phyloP scores from a whole-genome alignment of 2,888 invertebrate genomes.

The Heliconius erato region DNA sequence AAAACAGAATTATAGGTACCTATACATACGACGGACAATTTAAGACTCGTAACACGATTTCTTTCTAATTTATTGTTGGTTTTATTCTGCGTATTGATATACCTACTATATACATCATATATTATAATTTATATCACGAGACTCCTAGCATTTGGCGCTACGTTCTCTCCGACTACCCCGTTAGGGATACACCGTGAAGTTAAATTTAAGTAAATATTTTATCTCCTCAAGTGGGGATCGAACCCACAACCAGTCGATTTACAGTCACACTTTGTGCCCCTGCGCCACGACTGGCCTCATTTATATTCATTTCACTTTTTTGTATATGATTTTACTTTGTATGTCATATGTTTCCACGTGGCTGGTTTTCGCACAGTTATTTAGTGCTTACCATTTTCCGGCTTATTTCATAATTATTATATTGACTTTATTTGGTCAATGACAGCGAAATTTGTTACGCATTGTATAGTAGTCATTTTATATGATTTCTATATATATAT shows the following conservation, averaged over 20 bases:
- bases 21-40: not conserved
- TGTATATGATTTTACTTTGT: not conserved
- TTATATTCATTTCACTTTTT: too few species aligned
- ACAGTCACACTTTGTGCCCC: too few species aligned
- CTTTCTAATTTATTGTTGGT: not conserved
- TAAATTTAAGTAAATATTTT: too few species aligned
- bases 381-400: not conserved
- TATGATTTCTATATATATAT: too few species aligned
- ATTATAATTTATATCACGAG: not conserved
- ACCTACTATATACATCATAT: not conserved
- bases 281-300: too few species aligned
- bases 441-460: not conserved
- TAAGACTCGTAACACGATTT: not conserved
- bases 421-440: not conserved
- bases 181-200: too few species aligned
- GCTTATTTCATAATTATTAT: not conserved
- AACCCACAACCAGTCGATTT: too few species aligned
- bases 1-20: slow-evolving; percentile 41
- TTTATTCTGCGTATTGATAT: not conserved
- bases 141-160: too few species aligned
- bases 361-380: not conserved
- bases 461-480: not conserved
- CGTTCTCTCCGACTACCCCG: too few species aligned
- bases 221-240: too few species aligned
- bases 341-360: not conserved